Percentiles rank a stretch among this genome's conserved stretches.
These are phyloP conservation scores for Ramphastos sulfuratus DNA, from an alignment of 2,113 vertebrate genomes.

Conservation along the genomic window DNA sequence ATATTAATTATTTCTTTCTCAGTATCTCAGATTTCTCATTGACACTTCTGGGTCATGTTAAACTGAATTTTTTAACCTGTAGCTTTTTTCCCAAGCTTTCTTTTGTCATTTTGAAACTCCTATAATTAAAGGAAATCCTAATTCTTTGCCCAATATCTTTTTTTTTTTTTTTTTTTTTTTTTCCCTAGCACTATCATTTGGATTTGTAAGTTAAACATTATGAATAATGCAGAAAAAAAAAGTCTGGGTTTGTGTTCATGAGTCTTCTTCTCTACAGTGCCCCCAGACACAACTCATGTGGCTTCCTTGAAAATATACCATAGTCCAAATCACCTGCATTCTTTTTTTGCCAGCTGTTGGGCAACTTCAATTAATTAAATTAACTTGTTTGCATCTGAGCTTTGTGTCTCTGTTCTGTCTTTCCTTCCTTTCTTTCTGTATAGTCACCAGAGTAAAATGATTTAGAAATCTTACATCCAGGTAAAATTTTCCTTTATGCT, in stretches of 20 bases:
- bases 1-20: constrained; percentile 11
- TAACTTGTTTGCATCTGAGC: not conserved
- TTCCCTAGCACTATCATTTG: not conserved
- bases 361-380: not conserved
- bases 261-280: not conserved
- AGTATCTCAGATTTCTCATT: constrained; percentile 3
- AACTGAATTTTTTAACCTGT: not conserved
- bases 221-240: not conserved
- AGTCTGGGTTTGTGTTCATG: not conserved
- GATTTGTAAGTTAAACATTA: not conserved
- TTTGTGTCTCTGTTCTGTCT: not conserved
- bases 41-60: not conserved
- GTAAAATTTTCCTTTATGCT: not conserved
- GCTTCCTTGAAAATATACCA: not conserved
- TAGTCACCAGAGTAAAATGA: not conserved
- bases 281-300: fast-evolving
- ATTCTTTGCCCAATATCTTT: not conserved
- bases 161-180: too few species aligned
- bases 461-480: not conserved
- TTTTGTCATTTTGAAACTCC: not conserved
- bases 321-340: not conserved
- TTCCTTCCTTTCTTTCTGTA: not conserved
- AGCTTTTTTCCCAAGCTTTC: not conserved
- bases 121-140: constrained; percentile 2
- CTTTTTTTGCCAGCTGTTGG: not conserved